phyloP scores from a whole-genome alignment of 2,888 invertebrate genomes.

The Yponomeuta evonymella region DNA sequence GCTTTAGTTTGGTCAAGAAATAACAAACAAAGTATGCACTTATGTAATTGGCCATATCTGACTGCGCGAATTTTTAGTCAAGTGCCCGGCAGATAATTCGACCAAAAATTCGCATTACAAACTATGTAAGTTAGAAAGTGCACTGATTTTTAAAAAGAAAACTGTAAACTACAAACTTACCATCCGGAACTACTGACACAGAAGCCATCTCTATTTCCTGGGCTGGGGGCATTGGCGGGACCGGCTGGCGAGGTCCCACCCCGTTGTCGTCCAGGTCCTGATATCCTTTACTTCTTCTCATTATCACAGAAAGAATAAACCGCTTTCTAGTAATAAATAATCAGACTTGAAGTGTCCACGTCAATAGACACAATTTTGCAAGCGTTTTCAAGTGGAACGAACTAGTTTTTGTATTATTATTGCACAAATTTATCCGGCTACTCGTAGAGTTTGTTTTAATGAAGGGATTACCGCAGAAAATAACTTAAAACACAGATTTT shows the following conservation, averaged over 20 bases:
- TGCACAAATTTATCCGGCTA: neutral
- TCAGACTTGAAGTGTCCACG: slow-evolving; percentile 33
- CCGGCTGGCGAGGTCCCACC: slow-evolving; percentile 44
- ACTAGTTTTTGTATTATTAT: neutral
- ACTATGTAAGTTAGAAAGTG: neutral
- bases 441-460: neutral
- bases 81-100: too few species aligned
- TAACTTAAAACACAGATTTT: slow-evolving; percentile 6
- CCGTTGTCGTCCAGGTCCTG: slow-evolving; percentile 77
- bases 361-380: slow-evolving; percentile 26
- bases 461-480: neutral
- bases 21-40: too few species aligned
- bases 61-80: too few species aligned
- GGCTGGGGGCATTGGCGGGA: slow-evolving; percentile 70
- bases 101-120: neutral
- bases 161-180: slow-evolving; percentile 51
- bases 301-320: slow-evolving; percentile 29
- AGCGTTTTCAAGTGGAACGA: neutral
- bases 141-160: neutral
- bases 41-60: too few species aligned
- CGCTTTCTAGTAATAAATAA: slow-evolving; percentile 1
- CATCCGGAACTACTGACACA: slow-evolving; percentile 87
- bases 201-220: slow-evolving; percentile 87
- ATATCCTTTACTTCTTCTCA: slow-evolving; percentile 77
- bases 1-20: too few species aligned